Evolutionary conservation across 1,140 invertebrate species (phyloP).

Genomic region (Yoshiicerus persimilis): DNA sequence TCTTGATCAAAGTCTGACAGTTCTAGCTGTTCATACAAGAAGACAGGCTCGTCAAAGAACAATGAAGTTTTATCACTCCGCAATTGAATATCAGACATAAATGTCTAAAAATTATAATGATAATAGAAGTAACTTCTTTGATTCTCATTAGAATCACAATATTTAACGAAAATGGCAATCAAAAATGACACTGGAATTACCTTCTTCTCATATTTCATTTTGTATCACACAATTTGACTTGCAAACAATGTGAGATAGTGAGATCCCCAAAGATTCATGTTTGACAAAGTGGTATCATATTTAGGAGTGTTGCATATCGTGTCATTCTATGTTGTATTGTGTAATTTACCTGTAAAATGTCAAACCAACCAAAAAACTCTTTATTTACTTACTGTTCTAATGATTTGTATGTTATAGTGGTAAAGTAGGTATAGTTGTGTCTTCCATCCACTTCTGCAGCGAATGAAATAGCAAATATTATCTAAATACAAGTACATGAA

Average conservation of each 20-base stretch:
- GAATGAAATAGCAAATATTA: not conserved
- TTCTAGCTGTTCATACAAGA: not conserved
- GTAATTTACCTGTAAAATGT: not conserved
- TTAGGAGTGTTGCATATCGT: not conserved
- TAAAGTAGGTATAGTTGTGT: too few species aligned
- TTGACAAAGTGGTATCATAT: not conserved
- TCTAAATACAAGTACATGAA: not conserved
- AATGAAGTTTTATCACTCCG: not conserved
- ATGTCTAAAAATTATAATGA: not conserved
- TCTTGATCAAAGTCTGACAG: not conserved
- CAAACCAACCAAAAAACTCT: not conserved
- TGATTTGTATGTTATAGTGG: not conserved
- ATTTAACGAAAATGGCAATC: not conserved
- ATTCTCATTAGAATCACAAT: not conserved
- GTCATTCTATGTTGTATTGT: not conserved
- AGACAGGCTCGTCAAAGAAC: not conserved
- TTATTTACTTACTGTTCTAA: not conserved
- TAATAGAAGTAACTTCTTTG: not conserved
- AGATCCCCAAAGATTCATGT: not conserved
- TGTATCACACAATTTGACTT: not conserved
- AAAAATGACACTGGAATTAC: not conserved
- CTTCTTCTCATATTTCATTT: not conserved
- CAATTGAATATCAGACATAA: not conserved
- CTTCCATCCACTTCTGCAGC: too few species aligned
- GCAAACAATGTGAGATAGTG: not conserved